These are phyloP conservation scores for Aselliscus stoliczkanus DNA, from an alignment of 2,797 vertebrate species.

Conservation along the genomic window DNA sequence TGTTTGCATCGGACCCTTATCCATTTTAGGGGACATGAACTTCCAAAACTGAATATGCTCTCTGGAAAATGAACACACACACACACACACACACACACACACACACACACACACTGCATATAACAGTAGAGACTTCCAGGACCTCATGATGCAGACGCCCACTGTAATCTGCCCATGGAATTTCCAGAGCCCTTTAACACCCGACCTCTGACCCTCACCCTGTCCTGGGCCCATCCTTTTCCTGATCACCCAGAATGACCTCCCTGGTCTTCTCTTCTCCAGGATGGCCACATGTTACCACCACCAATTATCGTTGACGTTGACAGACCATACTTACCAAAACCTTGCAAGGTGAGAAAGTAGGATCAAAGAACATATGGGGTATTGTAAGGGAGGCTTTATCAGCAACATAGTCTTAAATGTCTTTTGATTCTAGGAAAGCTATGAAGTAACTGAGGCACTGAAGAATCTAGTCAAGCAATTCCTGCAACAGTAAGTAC, in stretches of 20 bases:
- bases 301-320: neutral
- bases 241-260: neutral
- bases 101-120: neutral
- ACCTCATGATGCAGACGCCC: neutral
- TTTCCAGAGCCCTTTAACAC: neutral
- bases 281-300: slow-evolving; percentile 11
- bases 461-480: neutral
- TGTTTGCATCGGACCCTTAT: neutral
- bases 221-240: neutral
- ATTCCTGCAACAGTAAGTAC: slow-evolving; percentile 56
- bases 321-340: neutral
- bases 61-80: neutral
- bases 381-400: neutral
- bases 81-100: neutral
- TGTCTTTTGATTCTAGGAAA: slow-evolving; percentile 80
- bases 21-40: neutral
- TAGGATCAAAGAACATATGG: neutral
- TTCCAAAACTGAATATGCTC: neutral
- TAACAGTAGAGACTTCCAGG: neutral
- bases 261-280: neutral
- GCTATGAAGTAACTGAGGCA: slow-evolving; percentile 72
- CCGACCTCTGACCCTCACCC: neutral
- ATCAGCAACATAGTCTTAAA: neutral
- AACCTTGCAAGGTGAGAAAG: neutral
- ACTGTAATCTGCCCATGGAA: neutral